These are phyloP conservation scores for Pitta sordida DNA, from an alignment of 2,113 vertebrate genomes.

Conservation along the genomic window DNA sequence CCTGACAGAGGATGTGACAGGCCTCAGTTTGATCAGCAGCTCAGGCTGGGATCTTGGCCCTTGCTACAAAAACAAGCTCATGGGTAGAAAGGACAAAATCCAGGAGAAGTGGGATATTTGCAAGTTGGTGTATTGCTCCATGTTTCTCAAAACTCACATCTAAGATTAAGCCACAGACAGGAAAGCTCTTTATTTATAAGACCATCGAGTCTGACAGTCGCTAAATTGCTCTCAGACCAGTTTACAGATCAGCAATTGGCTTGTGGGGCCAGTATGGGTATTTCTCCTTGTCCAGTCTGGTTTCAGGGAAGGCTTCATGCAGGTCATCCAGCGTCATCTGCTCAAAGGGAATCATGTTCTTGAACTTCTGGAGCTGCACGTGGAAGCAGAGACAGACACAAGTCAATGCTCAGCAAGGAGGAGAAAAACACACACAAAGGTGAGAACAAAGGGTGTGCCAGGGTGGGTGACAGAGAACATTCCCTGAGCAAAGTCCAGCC, in stretches of 20 bases:
- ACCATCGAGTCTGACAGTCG: background rate
- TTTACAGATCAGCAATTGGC: conserved; percentile 84
- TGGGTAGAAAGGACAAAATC: background rate
- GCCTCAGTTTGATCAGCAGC: background rate
- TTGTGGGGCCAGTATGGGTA: conserved; percentile 90
- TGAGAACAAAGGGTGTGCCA: background rate
- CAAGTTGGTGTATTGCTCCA: background rate
- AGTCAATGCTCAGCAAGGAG: background rate
- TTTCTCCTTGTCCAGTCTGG: conserved; percentile 86
- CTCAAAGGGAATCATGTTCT: conserved; percentile 91
- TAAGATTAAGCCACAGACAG: background rate
- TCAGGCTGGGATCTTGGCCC: background rate
- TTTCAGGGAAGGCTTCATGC: conserved; percentile 84
- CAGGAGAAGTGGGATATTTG: background rate
- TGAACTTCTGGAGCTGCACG: conserved; percentile 82
- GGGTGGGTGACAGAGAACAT: background rate
- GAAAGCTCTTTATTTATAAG: conserved; percentile 56
- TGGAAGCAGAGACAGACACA: background rate
- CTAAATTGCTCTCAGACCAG: background rate
- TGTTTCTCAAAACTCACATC: background rate
- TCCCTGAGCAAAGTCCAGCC: background rate
- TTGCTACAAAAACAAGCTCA: background rate
- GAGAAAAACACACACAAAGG: background rate
- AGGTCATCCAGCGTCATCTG: conserved; percentile 92
- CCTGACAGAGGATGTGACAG: background rate